Evolutionary conservation across 1,140 invertebrate genomes (phyloP).

Genomic region (Drosophila chauvacae): DNA sequence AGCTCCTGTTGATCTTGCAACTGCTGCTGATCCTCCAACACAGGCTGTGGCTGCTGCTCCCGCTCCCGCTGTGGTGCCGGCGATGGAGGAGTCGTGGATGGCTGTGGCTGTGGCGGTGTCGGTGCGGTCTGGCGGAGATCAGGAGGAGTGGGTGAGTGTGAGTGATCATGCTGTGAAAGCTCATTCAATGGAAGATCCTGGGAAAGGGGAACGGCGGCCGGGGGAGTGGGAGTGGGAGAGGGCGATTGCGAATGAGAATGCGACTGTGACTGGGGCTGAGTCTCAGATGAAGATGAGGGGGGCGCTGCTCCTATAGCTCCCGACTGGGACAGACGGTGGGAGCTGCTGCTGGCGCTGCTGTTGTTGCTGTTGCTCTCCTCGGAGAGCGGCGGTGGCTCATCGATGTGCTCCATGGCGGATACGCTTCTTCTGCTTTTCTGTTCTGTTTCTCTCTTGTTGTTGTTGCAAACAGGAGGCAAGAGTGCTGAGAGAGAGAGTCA

Average conservation of each 20-base stretch:
- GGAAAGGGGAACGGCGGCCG: constrained; percentile 16
- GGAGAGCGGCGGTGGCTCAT: constrained; percentile 72
- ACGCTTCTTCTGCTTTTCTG: constrained; percentile 22
- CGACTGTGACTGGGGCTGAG: constrained; percentile 31
- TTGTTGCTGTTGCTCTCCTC: constrained; percentile 73
- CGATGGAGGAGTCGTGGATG: constrained; percentile 51
- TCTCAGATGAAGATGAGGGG: constrained; percentile 27
- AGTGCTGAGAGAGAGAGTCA: constrained; percentile 43
- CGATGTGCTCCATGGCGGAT: constrained; percentile 47
- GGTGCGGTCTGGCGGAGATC: constrained; percentile 64
- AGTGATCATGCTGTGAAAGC: constrained; percentile 69
- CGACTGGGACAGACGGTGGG: constrained; percentile 41
- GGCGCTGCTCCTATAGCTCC: constrained; percentile 20
- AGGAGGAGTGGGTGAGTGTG: constrained; percentile 78
- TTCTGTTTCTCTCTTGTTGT: constrained; percentile 24
- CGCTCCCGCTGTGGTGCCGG: constrained; percentile 29
- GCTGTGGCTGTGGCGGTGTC: constrained; percentile 44
- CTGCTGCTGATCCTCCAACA: constrained; percentile 19
- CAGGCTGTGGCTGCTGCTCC: constrained; percentile 7
- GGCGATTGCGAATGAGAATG: constrained; percentile 40
- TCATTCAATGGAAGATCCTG: constrained; percentile 34
- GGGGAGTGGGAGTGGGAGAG: constrained; percentile 14
- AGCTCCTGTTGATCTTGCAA: constrained; percentile 15
- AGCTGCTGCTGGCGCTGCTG: constrained; percentile 58
- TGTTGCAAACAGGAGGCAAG: constrained; percentile 13